Evolutionary conservation across 1,140 invertebrate genomes (phyloP), one percentile per base, ranked within the genome.

Genomic region (Helicorthomorpha holstii): DNA sequence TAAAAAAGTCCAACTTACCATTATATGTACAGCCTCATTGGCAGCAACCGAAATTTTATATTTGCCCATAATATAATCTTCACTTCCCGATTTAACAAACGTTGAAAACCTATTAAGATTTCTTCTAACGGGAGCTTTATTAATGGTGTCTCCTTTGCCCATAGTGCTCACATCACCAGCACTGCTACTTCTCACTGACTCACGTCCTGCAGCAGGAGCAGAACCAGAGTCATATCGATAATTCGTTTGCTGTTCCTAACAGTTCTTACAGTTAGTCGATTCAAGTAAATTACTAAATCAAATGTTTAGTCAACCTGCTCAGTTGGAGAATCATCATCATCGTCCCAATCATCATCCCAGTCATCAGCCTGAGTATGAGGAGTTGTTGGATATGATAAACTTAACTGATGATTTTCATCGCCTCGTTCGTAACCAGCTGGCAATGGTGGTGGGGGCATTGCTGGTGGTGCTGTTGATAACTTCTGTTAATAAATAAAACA

Each of bases 1-100:
- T n/a, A 41, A 24, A 22, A 48, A 49, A 16, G 2, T 42, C 21
- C 24, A 52, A 65, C 62, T 64, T 60, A 75, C 70, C 52, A 81
- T 64, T 54, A 93, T 83, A 61, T 75, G 78, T 16, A 90, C 78
- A 64, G 80, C 79, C 51, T 92, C 83, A 44, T 70, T 71, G 25
- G 89, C 84, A 3, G 80, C 74, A 21, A 88, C 79, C 60, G 72
- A 71, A 16, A 82, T 71, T 63, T 80, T 80, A 25, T 76, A 70
- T 27, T 79, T 78, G 27, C 85, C 88, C 53, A 96, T 75, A 56
- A 98, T 78, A 66, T 89, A 98, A 54, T 84, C 85, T 62, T 95
- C 90, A 52, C 85, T 83, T 24, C 87, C 86, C 44, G 83, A 81
- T 69, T 95, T 95, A 10, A 87, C 85, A 67, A 93, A 85, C 22